Conservation (phyloP, 2,888 invertebrate genomes). For the Rhodophaea formosa region DNA sequence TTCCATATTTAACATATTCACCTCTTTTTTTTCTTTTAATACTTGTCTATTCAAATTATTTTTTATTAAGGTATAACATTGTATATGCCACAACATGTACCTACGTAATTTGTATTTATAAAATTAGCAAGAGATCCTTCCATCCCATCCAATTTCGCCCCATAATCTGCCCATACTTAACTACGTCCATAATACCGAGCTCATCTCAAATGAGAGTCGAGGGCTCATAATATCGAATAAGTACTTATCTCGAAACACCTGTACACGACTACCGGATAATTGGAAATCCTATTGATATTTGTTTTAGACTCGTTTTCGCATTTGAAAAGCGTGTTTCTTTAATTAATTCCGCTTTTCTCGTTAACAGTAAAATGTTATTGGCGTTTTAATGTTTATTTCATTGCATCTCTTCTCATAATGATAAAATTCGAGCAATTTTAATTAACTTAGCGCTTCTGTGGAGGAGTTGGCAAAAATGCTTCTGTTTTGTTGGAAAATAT, state of each 20-base stretch:
- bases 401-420: neutral
- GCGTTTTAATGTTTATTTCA: constrained; percentile 11
- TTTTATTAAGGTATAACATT: no score
- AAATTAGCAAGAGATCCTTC: neutral
- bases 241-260: constrained; percentile 32
- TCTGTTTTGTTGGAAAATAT: no score
- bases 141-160: no score
- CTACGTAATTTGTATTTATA: no score
- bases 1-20: no score
- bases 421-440: constrained; percentile 19
- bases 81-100: no score
- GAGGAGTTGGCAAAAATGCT: no score
- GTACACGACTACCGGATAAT: constrained; percentile 42
- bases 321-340: constrained; percentile 10
- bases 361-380: constrained; percentile 13
- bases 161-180: neutral
- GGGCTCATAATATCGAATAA: constrained; percentile 2
- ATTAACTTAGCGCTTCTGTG: neutral
- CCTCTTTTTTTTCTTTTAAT: no score
- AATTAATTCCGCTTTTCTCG: constrained; percentile 17
- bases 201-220: constrained; percentile 1
- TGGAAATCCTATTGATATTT: constrained; percentile 32
- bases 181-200: neutral
- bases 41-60: no score
- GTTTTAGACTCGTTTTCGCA: constrained; percentile 13